phyloP scores from a whole-genome alignment of 2,113 vertebrate species.

The Trichechus manatus region DNA sequence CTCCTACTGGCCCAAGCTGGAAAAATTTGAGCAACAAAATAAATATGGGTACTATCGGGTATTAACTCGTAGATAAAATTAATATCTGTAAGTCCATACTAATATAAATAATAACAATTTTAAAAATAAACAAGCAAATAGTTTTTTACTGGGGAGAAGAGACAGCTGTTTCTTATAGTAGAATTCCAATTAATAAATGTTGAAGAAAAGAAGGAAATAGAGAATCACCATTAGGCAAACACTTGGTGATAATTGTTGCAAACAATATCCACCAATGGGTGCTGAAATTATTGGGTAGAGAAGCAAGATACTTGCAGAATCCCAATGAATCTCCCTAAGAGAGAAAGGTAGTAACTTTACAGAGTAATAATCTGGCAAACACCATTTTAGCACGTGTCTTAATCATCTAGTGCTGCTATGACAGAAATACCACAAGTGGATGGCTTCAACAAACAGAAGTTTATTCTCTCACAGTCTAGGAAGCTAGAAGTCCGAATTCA shows the following conservation, averaged over 20 bases:
- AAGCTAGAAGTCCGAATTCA: too few species aligned
- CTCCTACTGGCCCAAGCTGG: neutral
- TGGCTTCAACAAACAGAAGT: too few species aligned
- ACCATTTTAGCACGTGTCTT: neutral
- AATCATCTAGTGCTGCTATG: too few species aligned
- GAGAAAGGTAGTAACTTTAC: neutral
- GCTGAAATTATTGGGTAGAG: neutral
- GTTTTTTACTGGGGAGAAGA: neutral
- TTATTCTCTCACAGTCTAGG: too few species aligned
- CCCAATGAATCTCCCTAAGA: neutral
- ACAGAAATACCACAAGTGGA: too few species aligned
- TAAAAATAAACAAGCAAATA: constrained; percentile 31
- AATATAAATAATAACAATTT: neutral
- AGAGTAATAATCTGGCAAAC: neutral
- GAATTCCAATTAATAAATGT: neutral
- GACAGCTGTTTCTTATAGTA: neutral
- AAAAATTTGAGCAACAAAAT: constrained; percentile 1
- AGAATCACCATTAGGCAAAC: neutral
- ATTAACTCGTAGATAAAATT: constrained; percentile 9
- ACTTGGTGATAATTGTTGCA: neutral
- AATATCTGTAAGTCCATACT: neutral
- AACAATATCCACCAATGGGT: neutral
- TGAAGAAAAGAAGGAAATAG: neutral
- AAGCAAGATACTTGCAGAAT: neutral
- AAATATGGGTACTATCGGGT: neutral